Evolutionary conservation across 2,797 vertebrate genomes (phyloP).

Genomic region (Lacerta agilis): DNA sequence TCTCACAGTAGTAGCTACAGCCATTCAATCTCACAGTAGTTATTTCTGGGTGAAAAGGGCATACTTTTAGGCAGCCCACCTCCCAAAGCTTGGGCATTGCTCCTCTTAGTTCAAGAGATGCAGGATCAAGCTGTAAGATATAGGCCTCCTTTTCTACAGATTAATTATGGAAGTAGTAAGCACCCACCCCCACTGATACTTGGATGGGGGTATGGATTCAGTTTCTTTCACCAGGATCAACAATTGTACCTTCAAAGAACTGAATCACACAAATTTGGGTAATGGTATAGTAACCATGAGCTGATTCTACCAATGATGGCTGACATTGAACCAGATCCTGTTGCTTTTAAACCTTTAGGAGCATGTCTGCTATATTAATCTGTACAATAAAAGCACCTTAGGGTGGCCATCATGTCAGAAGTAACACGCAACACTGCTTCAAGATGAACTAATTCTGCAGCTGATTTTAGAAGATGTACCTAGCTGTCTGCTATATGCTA

Average conservation of each 20-base stretch:
- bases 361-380: no score
- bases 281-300: neutral
- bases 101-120: neutral
- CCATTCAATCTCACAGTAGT: constrained; percentile 78
- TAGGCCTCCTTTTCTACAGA: neutral
- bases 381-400: neutral
- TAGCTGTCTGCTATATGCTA: rapidly evolving
- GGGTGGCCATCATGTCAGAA: neutral
- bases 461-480: neutral
- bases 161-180: neutral
- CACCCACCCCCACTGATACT: neutral
- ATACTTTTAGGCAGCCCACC: neutral
- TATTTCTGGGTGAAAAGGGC: constrained; percentile 31
- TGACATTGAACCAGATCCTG: neutral
- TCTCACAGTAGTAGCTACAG: constrained; percentile 79
- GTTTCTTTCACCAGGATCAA: neutral
- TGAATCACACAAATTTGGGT: neutral
- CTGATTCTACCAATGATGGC: neutral
- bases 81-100: no score
- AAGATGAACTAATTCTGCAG: neutral
- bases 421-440: neutral
- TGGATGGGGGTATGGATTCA: neutral
- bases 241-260: neutral
- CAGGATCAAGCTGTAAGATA: neutral
- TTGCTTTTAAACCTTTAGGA: neutral